Evolutionary conservation across 2,113 vertebrate species (phyloP).

Genomic region (Oreotragus oreotragus): DNA sequence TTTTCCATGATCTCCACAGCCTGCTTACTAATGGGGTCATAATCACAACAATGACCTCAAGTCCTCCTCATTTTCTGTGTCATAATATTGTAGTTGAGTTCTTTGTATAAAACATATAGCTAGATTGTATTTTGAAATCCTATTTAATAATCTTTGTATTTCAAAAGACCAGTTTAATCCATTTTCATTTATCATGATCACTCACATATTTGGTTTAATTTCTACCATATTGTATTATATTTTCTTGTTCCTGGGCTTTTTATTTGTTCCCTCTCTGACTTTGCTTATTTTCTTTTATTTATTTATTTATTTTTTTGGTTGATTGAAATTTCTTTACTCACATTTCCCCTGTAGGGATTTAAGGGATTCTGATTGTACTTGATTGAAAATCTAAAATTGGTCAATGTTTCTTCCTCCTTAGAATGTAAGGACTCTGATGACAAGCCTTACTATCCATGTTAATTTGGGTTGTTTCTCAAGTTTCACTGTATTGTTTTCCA

Average conservation of each 20-base stretch:
- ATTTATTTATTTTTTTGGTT: background rate
- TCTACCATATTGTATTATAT: background rate
- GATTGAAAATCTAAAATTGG: background rate
- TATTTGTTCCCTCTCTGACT: background rate
- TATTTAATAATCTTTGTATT: background rate
- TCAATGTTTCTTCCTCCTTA: background rate
- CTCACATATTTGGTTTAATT: background rate
- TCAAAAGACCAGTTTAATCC: background rate
- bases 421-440: background rate
- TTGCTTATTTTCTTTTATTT: background rate
- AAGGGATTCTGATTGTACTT: background rate
- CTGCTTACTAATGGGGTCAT: background rate
- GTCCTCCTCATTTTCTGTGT: background rate
- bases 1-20: background rate
- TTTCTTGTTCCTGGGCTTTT: slow-evolving; percentile 7
- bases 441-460: background rate
- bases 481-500: background rate
- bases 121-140: background rate
- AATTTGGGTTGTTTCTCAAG: background rate
- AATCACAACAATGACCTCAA: background rate
- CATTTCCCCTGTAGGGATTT: background rate
- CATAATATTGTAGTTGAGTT: background rate
- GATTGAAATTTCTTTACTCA: background rate
- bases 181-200: background rate
- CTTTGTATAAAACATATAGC: background rate